phyloP scores from a whole-genome alignment of 1,140 invertebrate species.

The Leptoteleia sp. region DNA sequence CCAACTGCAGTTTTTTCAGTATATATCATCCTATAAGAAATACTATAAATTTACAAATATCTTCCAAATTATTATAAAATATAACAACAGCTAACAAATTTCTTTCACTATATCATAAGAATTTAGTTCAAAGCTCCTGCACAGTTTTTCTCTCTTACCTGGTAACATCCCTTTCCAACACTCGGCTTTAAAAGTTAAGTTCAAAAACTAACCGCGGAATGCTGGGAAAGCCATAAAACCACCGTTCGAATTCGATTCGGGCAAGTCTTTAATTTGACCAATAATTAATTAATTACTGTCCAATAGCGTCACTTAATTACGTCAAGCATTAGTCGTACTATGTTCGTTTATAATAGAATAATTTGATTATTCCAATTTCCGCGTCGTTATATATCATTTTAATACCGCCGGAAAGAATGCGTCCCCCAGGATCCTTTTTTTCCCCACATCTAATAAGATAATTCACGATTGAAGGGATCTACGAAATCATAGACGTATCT shows the following conservation, averaged over 20 bases:
- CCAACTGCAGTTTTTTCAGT: too few relatives aligned
- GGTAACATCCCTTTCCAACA: not conserved
- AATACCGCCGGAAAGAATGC: constrained; percentile 4
- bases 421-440: constrained; percentile 17
- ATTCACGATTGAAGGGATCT: constrained; percentile 33
- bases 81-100: too few relatives aligned
- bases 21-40: too few relatives aligned
- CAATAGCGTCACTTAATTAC: constrained; percentile 27
- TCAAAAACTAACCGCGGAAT: not conserved
- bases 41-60: too few relatives aligned
- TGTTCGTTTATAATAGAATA: constrained; percentile 17
- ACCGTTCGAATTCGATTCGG: not conserved
- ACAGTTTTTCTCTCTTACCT: too few relatives aligned
- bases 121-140: too few relatives aligned
- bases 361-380: constrained; percentile 27
- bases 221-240: not conserved
- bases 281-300: constrained; percentile 36
- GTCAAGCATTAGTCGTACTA: constrained; percentile 30
- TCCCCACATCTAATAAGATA: constrained; percentile 33
- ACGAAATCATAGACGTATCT: constrained; percentile 37
- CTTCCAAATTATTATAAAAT: too few relatives aligned
- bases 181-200: constrained; percentile 1
- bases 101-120: too few relatives aligned
- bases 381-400: constrained; percentile 12
- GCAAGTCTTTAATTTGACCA: constrained; percentile 21